A percentile compares a stretch with the other conserved stretches of the same genome.
Conservation (phyloP, 2,888 invertebrate species). For the Reticulitermes lucifugus region DNA sequence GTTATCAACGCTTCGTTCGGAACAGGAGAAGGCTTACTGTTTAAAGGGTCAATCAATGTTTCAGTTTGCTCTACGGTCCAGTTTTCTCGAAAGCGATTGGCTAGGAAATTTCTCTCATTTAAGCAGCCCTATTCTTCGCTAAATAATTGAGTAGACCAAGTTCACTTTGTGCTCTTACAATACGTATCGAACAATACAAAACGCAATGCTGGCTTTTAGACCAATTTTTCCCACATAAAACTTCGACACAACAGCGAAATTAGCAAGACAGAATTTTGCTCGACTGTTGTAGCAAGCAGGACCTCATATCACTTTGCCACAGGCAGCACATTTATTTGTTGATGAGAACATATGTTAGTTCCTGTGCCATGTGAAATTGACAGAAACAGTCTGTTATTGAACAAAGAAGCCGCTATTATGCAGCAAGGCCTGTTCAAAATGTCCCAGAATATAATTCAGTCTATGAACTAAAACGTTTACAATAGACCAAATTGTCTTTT, state of each 20-base stretch:
- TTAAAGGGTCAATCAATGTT: too few relatives aligned
- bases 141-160: not conserved
- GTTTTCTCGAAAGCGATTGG: not conserved
- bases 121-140: not conserved
- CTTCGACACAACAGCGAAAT: not conserved
- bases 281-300: not conserved
- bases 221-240: not conserved
- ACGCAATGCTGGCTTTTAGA: not conserved
- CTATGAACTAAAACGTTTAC: too few relatives aligned
- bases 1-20: too few relatives aligned
- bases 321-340: not conserved
- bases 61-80: too few relatives aligned
- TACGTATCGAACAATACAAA: not conserved
- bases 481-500: too few relatives aligned
- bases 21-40: too few relatives aligned
- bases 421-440: too few relatives aligned
- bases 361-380: not conserved
- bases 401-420: not conserved
- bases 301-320: not conserved
- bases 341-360: not conserved
- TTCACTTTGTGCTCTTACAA: not conserved
- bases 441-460: too few relatives aligned
- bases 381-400: not conserved
- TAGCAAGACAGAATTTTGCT: not conserved
- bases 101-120: not conserved